A percentile compares a stretch with the other conserved stretches of the same genome.
Evolutionary conservation across 2,113 vertebrate species (phyloP).

Genomic region (Silurus asotus): DNA sequence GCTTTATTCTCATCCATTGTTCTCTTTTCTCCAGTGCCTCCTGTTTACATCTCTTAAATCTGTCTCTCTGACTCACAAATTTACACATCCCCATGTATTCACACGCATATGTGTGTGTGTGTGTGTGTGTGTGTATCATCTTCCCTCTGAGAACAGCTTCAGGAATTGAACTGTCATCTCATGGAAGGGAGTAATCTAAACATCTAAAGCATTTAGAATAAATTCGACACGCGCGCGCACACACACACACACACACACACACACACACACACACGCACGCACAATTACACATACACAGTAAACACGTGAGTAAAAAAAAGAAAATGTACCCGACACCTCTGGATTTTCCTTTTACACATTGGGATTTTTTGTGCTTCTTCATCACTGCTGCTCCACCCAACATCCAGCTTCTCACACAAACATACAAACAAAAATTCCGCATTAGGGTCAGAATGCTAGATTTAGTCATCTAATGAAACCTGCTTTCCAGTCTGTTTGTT

Average conservation of each 20-base stretch:
- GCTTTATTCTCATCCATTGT: not conserved
- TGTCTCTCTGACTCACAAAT: not conserved
- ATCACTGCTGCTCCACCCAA: not conserved
- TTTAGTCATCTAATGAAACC: not conserved
- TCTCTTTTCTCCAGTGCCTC: not conserved
- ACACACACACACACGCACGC: not conserved
- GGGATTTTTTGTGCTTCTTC: not conserved
- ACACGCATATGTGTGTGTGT: conserved; percentile 15
- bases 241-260: conserved; percentile 4
- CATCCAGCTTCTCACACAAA: not conserved
- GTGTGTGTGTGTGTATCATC: not conserved
- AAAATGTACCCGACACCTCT: not conserved
- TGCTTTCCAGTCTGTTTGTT: no score
- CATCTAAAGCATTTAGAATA: not conserved
- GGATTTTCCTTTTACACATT: not conserved
- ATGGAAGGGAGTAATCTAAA: conserved; percentile 21
- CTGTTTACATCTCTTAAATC: not conserved
- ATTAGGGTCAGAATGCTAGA: not conserved
- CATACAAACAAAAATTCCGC: not conserved
- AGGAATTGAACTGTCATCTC: conserved; percentile 14
- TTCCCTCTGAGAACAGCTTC: not conserved
- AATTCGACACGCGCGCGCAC: not conserved
- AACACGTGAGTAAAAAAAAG: not conserved
- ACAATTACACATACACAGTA: not conserved
- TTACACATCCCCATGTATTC: not conserved